Evolutionary conservation across 2,797 vertebrate species (phyloP).

Genomic region (Lycodopsis pacificus): DNA sequence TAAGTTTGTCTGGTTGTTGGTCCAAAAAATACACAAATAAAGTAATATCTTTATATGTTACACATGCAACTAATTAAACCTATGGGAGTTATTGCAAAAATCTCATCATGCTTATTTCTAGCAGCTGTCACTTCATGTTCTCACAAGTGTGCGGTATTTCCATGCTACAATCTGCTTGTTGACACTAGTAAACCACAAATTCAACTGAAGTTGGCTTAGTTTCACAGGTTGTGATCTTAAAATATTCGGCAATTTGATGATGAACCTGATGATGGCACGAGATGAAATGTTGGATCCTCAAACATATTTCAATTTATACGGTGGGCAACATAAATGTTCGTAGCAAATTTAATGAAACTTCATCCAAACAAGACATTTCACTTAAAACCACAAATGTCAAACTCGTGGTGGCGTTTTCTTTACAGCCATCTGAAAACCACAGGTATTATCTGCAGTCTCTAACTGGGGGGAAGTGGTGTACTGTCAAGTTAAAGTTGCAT

Average conservation of each 20-base stretch:
- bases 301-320: no score
- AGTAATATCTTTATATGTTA: neutral
- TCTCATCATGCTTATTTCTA: neutral
- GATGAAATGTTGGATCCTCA: neutral
- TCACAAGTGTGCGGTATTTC: neutral
- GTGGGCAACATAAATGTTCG: neutral
- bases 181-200: neutral
- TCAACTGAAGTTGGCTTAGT: neutral
- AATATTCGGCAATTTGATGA: neutral
- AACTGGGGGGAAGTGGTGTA: no score
- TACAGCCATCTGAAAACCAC: no score
- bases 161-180: neutral
- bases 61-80: neutral
- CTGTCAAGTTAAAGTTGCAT: no score
- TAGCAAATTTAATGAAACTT: neutral
- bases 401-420: neutral
- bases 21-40: neutral
- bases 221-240: neutral
- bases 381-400: neutral
- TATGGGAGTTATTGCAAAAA: neutral
- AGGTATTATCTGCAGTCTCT: no score
- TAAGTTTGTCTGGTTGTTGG: neutral
- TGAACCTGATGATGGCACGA: neutral
- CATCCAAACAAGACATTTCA: neutral
- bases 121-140: neutral